Evolutionary conservation across 2,797 vertebrate species (phyloP), one percentile per base, ranked within the genome.

Genomic region (Cuculus canorus): DNA sequence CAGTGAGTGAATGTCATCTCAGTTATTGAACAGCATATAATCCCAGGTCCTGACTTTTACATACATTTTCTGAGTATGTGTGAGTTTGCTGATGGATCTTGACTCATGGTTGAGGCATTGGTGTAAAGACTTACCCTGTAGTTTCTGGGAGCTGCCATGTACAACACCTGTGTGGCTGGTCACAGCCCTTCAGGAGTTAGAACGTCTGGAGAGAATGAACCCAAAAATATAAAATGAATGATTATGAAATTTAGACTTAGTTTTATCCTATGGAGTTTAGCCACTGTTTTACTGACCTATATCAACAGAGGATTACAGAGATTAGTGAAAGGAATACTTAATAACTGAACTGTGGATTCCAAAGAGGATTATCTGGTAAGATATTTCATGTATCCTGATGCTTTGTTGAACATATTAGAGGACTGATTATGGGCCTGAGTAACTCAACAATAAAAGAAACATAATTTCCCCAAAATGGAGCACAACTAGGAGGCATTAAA

Each of bases 321-420:
- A 96, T 97, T 97, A 97, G 91, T 92, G 79, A 95, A 94, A 95
- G 66, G 86, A 97, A 95, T 96, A 95, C 95, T 97, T 97, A 97
- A 97, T 96, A 97, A 84, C 89, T 90, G 90, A 97, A 96, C 72
- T 94, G 78, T 94, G 93, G 82, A 95, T 97, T 98, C 81, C 64
- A 95, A 95, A 97, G 92, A 92, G 94, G 96, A 97, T 97, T 97
- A 97, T 96, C 82, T 93, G 54, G 69, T 89, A 94, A 95, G 71
- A 93, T 93, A 96, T 97, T 97, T 96, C 93, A 93, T 93, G 85
- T 91, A 94, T 95, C 83, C 82, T 91, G 54, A 94, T 90, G 83
- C 60, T 93, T 96, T 96, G 86, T 90, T 97, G 82, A 95, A 91
- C 80, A 57, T 95, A 91, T 92, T 96, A 77, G 79, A 82, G 83